Evolutionary conservation across 2,888 invertebrate species (phyloP).

Genomic region (Adineta ricciae): DNA sequence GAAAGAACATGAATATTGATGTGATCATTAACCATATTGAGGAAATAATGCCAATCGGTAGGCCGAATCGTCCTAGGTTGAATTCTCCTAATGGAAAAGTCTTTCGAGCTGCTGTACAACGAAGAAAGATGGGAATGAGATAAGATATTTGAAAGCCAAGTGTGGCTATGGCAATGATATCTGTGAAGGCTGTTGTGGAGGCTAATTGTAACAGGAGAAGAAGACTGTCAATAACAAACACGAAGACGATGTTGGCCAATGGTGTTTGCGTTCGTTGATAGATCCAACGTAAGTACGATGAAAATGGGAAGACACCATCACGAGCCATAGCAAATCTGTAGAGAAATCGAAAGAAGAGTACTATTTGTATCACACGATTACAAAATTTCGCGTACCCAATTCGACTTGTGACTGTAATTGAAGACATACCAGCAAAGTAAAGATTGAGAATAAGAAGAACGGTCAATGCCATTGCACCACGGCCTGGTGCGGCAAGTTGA

Average conservation of each 20-base stretch:
- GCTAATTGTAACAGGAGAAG: neutral
- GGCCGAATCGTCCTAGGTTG: neutral
- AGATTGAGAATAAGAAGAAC: neutral
- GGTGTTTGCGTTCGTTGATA: neutral
- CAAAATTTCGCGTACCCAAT: too few relatives aligned
- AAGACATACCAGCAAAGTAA: neutral
- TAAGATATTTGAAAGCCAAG: neutral
- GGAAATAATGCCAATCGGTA: neutral
- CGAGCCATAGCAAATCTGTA: neutral
- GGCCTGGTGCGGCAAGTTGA: neutral
- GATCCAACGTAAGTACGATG: neutral
- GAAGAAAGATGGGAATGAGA: neutral
- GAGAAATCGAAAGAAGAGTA: too few relatives aligned
- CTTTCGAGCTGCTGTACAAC: neutral
- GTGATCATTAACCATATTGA: neutral
- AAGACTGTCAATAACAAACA: neutral
- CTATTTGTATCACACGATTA: too few relatives aligned
- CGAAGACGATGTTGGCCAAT: neutral
- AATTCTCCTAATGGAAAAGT: neutral
- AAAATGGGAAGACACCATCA: neutral
- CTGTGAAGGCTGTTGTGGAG: neutral
- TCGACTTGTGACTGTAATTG: constrained; percentile 1
- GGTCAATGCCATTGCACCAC: neutral
- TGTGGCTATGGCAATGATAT: neutral
- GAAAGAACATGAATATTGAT: neutral